Base-by-base conservation (phyloP, 2,888 invertebrate genomes). In the Microctonus aethiopoides region DNA sequence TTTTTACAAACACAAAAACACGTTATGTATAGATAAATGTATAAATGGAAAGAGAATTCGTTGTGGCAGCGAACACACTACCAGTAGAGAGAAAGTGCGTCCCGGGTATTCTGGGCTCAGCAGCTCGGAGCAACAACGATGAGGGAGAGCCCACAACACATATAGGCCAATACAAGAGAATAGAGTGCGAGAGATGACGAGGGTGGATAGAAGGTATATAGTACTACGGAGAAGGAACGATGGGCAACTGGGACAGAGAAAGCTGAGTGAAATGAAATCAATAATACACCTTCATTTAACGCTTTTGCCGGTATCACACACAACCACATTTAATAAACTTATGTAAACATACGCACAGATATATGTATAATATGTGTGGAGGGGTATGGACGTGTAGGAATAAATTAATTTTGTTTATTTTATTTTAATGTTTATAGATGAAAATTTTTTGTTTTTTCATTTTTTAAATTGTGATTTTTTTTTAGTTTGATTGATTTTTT, bases 251-350 rank as follows among this genome's bases (percentile, higher is more conserved):
- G 73, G 71, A 63, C 46, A 63, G 70, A 59, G 64, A 70, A 63
- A 63, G 65, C 62, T 75, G 72, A 73, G 77, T 72, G 78, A 77
- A 77, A 78, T 77, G 80, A 81, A 82, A 83, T 83, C 83, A 83
- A 83, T 83, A 83, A 82, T 78, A 82, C 79, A 81, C 77, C 77
- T 78, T 77, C 78, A 80, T 81, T 81, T 79, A 80, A 78, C 79
- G 78, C 79, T 74, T 66, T 46, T 46, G 16, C 46, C 46, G 9
- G 16, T 46, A 46, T 46, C 16, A 16, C n/a, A n/a, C n/a, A n/a
- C n/a, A n/a, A n/a, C n/a, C n/a, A n/a, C n/a, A n/a, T n/a, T n/a
- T n/a, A n/a, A n/a, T n/a, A n/a, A n/a, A 46, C 7, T n/a, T 46
- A 46, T 46, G 3, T 16, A 16, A 16, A 7, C 16, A 46, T 46